Evolutionary conservation across 1,140 invertebrate genomes (phyloP).

Genomic region (Megalonaias nervosa): DNA sequence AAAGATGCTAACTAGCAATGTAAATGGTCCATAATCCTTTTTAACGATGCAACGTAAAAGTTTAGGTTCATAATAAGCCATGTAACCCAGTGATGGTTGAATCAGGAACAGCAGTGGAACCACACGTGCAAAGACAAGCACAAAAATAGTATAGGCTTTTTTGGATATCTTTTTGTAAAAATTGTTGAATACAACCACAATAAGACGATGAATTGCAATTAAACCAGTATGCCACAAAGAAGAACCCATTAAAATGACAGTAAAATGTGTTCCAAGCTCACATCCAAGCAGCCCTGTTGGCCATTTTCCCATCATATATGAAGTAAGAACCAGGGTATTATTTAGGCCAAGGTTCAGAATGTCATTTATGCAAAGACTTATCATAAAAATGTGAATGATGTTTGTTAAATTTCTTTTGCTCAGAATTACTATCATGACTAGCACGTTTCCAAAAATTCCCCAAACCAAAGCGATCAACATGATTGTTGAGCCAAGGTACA

Average conservation of each 20-base stretch:
- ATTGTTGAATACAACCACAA: slow-evolving; percentile 69
- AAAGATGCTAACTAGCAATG: slow-evolving; percentile 64
- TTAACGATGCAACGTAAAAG: slow-evolving; percentile 67
- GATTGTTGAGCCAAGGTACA: slow-evolving; percentile 58
- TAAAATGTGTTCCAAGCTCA: slow-evolving; percentile 66
- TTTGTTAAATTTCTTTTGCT: slow-evolving; percentile 60
- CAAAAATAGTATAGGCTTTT: slow-evolving; percentile 64
- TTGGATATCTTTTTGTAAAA: slow-evolving; percentile 69
- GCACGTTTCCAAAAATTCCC: slow-evolving; percentile 63
- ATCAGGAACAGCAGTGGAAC: slow-evolving; percentile 66
- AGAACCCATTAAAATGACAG: slow-evolving; percentile 65
- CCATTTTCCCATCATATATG: slow-evolving; percentile 66
- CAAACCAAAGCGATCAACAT: slow-evolving; percentile 58
- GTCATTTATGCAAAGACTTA: slow-evolving; percentile 70
- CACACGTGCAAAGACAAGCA: slow-evolving; percentile 63
- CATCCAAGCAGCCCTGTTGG: slow-evolving; percentile 60
- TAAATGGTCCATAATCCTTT: slow-evolving; percentile 63
- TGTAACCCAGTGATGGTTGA: slow-evolving; percentile 64
- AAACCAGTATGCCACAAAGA: slow-evolving; percentile 70
- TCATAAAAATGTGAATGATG: slow-evolving; percentile 69
- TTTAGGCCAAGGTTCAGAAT: slow-evolving; percentile 68
- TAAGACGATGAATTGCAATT: slow-evolving; percentile 69
- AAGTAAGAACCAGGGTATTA: slow-evolving; percentile 67
- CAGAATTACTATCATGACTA: slow-evolving; percentile 56
- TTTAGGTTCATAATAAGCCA: slow-evolving; percentile 67